Evolutionary conservation across 2,797 vertebrate genomes (phyloP).

Genomic region (Vultur gryphus): DNA sequence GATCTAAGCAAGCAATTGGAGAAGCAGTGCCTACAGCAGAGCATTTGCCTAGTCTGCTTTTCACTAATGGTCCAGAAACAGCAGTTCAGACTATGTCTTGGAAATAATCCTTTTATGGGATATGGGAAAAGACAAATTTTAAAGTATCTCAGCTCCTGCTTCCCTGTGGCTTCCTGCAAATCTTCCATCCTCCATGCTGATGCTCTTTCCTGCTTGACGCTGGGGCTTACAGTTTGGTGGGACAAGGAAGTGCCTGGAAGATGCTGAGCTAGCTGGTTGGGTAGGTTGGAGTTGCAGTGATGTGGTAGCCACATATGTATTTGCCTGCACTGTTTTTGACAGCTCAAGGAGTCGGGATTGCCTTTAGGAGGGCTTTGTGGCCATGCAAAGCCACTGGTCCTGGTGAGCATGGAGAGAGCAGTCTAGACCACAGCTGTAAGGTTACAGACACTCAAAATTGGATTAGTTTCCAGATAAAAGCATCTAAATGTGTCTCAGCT

Average conservation of each 20-base stretch:
- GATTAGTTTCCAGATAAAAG: neutral
- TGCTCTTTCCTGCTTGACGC: neutral
- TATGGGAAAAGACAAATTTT: neutral
- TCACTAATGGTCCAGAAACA: neutral
- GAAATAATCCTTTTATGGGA: neutral
- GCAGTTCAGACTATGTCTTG: neutral
- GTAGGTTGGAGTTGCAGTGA: neutral
- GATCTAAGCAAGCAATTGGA: neutral
- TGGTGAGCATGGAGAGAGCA: neutral
- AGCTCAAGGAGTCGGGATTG: accelerated
- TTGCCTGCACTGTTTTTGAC: neutral
- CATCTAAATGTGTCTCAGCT: neutral
- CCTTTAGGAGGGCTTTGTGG: neutral
- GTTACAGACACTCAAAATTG: neutral
- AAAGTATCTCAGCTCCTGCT: neutral
- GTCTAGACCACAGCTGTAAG: neutral
- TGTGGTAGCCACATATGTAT: neutral
- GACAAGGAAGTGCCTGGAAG: neutral
- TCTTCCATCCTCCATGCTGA: neutral
- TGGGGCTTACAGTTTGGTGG: neutral
- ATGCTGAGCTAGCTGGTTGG: neutral
- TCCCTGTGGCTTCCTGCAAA: neutral
- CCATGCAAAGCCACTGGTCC: neutral
- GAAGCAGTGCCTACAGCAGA: neutral
- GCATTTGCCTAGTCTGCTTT: neutral